These are phyloP conservation scores for Molothrus ater DNA, from an alignment of 2,797 vertebrate species.

Conservation along the genomic window DNA sequence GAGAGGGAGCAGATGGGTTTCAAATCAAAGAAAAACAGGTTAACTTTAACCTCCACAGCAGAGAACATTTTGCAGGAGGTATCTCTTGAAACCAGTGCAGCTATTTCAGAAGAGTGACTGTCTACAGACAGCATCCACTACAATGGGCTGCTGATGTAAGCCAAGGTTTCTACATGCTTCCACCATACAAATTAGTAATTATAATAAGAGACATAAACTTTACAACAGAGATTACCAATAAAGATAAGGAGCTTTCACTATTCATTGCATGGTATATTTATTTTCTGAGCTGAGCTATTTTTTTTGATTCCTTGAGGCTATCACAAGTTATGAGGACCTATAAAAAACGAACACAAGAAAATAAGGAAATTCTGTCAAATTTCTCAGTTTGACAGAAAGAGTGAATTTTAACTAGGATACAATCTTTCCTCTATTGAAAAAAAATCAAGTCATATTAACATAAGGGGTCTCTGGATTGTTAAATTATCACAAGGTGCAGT, in stretches of 20 bases:
- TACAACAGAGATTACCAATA: background rate
- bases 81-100: background rate
- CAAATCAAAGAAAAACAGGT: background rate
- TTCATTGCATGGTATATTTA: background rate
- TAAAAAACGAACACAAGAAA: background rate
- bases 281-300: background rate
- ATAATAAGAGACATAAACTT: background rate
- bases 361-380: background rate
- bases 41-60: background rate
- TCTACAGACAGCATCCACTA: background rate
- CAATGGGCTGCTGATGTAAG: background rate
- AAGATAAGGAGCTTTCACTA: background rate
- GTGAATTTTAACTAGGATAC: background rate
- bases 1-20: background rate
- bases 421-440: background rate
- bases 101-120: background rate
- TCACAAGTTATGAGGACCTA: background rate
- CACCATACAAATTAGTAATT: background rate
- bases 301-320: background rate
- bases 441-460: background rate
- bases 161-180: background rate
- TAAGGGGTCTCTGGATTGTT: background rate
- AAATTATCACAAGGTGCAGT: background rate
- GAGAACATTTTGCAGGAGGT: background rate
- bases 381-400: background rate